Base-by-base conservation (phyloP, 2,888 invertebrate genomes). In the Luperina nickerlii region DNA sequence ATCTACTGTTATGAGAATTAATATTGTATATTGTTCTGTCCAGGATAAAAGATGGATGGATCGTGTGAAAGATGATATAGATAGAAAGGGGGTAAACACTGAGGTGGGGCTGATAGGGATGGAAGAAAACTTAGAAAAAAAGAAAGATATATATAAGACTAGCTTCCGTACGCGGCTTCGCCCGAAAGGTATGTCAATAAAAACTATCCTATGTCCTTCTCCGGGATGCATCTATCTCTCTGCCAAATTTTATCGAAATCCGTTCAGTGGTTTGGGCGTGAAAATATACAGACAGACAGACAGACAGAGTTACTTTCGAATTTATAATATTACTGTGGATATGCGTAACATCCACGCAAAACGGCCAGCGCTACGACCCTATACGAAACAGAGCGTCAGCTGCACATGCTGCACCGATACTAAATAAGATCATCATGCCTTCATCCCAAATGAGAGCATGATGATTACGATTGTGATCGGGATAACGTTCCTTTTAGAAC, bases 11-110 rank as follows among this genome's bases (percentile, higher is more conserved):
- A 76, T 77, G 57, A 78, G 78, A 72, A 74, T 79, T 82, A 83
- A 88, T 79, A 68, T 42, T 32, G 45, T 32, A 48, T 74, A 78
- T 86, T 85, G 76, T 86, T 62, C 71, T 79, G 79, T 83, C 83
- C 1, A 0, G 38, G 67, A n/a, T 65, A 60, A 38, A 38, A 82
- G 18, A 80, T 67, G 45, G 32, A 76, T 82, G 32, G 11, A 2
- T 62, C 68, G 24, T 62, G 24, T 38, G 8, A 24, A 42, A 32
- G 51, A 54, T 54, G 7, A 42, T 66, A 9, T 13, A 18, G 82
- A 67, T 67, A 3, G 20, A n/a, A 51, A 32, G 13, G 57, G 11
- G 4, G 69, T 70, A 8, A 15, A 15, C 5, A 6, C 32, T 20
- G 27, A 42, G 15, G 11, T 60, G 42, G 7, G 7, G 32, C 1